Evolutionary conservation across 2,888 invertebrate species (phyloP).

Genomic region (Erebia palarica): DNA sequence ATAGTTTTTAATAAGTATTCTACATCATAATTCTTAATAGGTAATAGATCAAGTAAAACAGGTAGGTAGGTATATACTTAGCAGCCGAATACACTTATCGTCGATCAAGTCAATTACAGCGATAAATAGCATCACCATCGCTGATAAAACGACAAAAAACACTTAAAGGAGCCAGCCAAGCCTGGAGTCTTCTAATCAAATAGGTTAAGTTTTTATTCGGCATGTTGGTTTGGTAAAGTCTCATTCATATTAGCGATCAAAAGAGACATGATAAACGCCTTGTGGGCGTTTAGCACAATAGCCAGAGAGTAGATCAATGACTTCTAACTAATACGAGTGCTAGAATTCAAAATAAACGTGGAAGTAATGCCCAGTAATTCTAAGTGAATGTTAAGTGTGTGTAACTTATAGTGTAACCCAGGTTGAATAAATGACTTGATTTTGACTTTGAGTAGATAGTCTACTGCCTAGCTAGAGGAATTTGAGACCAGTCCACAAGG

Average conservation of each 20-base stretch:
- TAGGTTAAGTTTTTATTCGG: slow-evolving; percentile 49
- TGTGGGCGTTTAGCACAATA: slow-evolving; percentile 3
- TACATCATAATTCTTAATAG: too few species aligned
- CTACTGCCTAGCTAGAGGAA: not conserved
- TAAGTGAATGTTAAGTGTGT: too few species aligned
- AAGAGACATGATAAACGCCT: not conserved
- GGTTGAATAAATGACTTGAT: not conserved
- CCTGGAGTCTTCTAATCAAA: slow-evolving; percentile 44
- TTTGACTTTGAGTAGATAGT: not conserved
- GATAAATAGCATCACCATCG: slow-evolving; percentile 10
- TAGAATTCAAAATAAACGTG: too few species aligned
- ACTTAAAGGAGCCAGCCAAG: not conserved
- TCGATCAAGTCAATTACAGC: not conserved
- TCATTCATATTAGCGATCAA: not conserved
- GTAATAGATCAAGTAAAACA: too few species aligned
- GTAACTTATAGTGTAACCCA: too few species aligned
- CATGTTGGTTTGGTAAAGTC: slow-evolving; percentile 42
- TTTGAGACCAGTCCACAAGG: not conserved
- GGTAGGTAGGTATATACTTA: not conserved
- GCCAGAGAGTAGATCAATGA: slow-evolving; percentile 1
- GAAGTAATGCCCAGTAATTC: too few species aligned
- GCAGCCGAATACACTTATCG: not conserved
- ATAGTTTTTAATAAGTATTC: too few species aligned
- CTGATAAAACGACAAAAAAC: not conserved
- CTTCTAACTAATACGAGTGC: not conserved